Evolutionary conservation across 2,797 vertebrate species (phyloP).

Genomic region (Dromococcyx pavoninus): DNA sequence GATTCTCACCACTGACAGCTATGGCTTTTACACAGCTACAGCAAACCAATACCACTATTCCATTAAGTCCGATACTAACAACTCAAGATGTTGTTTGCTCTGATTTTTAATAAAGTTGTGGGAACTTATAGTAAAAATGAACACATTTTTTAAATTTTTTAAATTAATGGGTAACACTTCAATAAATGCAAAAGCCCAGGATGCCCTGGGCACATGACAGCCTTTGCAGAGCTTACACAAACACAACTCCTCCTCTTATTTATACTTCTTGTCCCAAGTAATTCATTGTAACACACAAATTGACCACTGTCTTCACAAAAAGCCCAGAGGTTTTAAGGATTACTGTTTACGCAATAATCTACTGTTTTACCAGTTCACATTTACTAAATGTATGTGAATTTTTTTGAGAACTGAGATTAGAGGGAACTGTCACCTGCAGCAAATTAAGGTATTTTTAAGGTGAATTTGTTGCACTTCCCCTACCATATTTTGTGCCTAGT

Average conservation of each 20-base stretch:
- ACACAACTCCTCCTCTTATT: not conserved
- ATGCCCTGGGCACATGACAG: not conserved
- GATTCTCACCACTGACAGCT: not conserved
- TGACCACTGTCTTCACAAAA: not conserved
- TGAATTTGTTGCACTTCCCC: not conserved
- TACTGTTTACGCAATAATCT: not conserved
- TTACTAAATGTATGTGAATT: not conserved
- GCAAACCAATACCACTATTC: not conserved
- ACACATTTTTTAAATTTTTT: not conserved
- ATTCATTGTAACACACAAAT: not conserved
- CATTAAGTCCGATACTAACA: not conserved
- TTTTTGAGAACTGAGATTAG: not conserved
- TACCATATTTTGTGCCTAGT: not conserved
- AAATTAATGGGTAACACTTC: not conserved
- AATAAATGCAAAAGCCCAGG: not conserved
- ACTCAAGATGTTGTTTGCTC: not conserved
- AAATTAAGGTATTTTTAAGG: not conserved
- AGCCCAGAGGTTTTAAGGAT: not conserved
- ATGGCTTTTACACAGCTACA: not conserved
- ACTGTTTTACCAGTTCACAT: not conserved
- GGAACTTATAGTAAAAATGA: not conserved
- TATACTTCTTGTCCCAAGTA: not conserved
- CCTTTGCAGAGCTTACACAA: not conserved
- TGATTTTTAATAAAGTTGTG: not conserved
- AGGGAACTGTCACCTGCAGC: not conserved